Base-by-base conservation (phyloP, 2,888 invertebrate species). In the Drosophila maculinotata region DNA sequence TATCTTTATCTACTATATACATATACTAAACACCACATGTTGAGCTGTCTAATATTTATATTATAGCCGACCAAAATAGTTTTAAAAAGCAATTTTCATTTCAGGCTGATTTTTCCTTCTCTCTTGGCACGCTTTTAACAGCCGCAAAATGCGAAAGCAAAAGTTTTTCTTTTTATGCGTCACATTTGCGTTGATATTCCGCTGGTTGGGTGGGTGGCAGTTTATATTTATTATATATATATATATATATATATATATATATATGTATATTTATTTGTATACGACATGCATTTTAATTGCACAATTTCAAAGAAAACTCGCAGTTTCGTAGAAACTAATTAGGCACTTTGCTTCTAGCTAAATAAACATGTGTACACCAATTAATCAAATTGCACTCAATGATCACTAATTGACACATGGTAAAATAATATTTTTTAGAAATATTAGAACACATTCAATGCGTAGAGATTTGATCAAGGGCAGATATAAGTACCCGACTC, bases 41-140 rank as follows among this genome's bases (percentile, higher is more conserved):
- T 47, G 28, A 42, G 41, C 72, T 57, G 72, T 77, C 67, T 49
- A 56, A 56, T 44, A 23, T 17, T 14, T 42, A 12, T 38, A 39
- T 49, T 57, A 52, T 47, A 51, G 31, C 35, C 52, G 23, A 26
- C 26, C 36, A 47, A 54, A 65, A 66, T 54, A 45, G 44, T 65
- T 49, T 62, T 33, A 3, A 7, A 59, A 59, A 33, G 33, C 45
- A 33, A 41, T 72, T 35, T 39, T 44, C 17, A 20, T 31, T 33
- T 36, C 10, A 8, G 15, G 0, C n/a, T 20, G 20, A 20, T 39
- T 23, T 9, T 1, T 17, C n/a, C 23, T 10, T 10, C 15, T 36
- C 56, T 31, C 41, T 72, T 72, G 72, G 72, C 72, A 72, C 76
- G 76, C 59, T 72, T 75, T 64, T 20, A 14, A 28, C 28, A 20